Conservation (phyloP, 1,140 invertebrate species). For the Olivierus martensii region DNA sequence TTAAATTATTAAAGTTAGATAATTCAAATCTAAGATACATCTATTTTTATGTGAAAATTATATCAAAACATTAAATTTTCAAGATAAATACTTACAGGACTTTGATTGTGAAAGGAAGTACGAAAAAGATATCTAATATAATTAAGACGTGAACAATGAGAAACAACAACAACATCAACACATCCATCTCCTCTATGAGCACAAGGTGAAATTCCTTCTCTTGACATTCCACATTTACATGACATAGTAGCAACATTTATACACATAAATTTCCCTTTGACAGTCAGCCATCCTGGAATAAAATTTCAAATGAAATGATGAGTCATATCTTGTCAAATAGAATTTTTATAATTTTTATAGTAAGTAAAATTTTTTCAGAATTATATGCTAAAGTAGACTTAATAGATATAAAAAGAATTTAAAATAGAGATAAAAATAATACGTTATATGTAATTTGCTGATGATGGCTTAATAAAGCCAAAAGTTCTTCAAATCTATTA, state of each 20-base stretch:
- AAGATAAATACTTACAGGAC: conserved; percentile 36
- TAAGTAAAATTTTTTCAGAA: too few species aligned
- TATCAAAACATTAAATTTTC: too few species aligned
- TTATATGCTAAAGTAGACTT: too few species aligned
- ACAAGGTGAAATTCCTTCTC: conserved; percentile 59
- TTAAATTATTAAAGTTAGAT: too few species aligned
- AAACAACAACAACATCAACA: conserved; percentile 59
- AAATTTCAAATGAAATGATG: not conserved
- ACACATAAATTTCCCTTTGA: conserved; percentile 51
- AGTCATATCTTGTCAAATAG: not conserved
- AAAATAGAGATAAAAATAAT: too few species aligned
- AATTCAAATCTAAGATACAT: too few species aligned
- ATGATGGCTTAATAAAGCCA: too few species aligned
- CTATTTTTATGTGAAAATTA: too few species aligned
- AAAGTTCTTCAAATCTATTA: too few species aligned
- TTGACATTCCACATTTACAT: conserved; percentile 57
- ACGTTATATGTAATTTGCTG: too few species aligned
- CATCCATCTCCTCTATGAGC: conserved; percentile 70
- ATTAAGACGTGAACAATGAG: conserved; percentile 54
- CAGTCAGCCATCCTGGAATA: conserved; percentile 32
- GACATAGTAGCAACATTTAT: conserved; percentile 62
- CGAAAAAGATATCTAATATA: conserved; percentile 51
- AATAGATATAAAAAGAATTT: too few species aligned
- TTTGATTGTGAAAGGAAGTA: conserved; percentile 32
- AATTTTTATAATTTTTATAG: not conserved